Percentiles rank a stretch among this genome's conserved stretches.
phyloP scores from a whole-genome alignment of 2,113 vertebrate genomes.

The Anarhynchus alexandrinus region DNA sequence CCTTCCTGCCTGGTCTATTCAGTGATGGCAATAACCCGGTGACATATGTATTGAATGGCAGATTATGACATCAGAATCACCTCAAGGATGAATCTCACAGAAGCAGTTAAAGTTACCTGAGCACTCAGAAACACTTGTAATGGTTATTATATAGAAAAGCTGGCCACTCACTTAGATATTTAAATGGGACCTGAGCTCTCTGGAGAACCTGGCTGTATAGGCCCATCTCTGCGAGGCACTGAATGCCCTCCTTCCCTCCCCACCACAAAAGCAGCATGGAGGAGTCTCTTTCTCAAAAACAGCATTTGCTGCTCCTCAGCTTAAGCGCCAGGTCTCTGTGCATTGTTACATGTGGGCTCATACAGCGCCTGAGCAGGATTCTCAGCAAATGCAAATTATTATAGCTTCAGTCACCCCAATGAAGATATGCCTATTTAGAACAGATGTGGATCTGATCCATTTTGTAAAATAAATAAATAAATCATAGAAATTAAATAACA shows the following conservation, averaged over 20 bases:
- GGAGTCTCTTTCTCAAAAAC: background rate
- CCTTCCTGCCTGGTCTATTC: background rate
- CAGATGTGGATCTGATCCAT: background rate
- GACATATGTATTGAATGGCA: background rate
- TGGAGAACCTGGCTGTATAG: background rate
- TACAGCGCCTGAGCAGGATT: background rate
- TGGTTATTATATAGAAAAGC: background rate
- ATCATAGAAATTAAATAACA: background rate
- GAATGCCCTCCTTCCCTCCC: background rate
- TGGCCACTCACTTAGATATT: background rate
- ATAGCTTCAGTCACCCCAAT: background rate
- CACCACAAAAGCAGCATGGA: background rate
- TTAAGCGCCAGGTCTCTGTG: background rate
- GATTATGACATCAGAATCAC: background rate
- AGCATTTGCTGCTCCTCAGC: background rate
- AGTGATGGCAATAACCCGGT: background rate
- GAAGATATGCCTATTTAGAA: background rate
- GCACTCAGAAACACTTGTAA: background rate
- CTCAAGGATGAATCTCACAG: background rate
- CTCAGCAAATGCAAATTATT: background rate
- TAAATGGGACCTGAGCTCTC: background rate
- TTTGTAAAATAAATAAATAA: background rate
- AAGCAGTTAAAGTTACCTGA: background rate
- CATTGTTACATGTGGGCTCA: background rate
- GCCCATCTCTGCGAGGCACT: background rate